Conservation (phyloP, 2,888 invertebrate species). For the Xanthorhoe spadicearia region DNA sequence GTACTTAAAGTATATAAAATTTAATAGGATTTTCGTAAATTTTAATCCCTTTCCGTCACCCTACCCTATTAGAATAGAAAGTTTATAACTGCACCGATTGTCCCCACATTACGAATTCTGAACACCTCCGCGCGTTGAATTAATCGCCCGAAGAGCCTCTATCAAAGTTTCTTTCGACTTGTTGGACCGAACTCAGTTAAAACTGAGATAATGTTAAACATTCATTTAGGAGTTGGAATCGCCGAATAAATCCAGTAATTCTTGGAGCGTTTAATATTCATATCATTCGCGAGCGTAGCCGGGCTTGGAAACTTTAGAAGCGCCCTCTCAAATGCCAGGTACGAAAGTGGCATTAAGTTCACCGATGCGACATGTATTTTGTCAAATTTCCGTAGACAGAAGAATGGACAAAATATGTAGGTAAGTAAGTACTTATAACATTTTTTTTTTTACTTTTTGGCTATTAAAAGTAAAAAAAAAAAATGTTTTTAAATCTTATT, state of each 20-base stretch:
- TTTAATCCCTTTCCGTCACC: conserved; percentile 16
- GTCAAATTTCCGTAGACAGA: not conserved
- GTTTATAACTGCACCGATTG: conserved; percentile 28
- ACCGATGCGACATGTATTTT: not conserved
- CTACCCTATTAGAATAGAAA: conserved; percentile 31
- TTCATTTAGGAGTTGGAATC: conserved; percentile 82
- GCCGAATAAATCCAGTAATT: conserved; percentile 83
- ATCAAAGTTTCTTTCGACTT: conserved; percentile 83
- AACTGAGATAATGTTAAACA: conserved; percentile 85
- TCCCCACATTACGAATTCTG: conserved; percentile 79
- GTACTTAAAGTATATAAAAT: no score
- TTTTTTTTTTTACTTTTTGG: no score
- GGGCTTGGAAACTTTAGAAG: conserved; percentile 20
- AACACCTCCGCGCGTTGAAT: conserved; percentile 78
- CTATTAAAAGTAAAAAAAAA: no score
- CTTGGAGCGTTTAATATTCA: conserved; percentile 84
- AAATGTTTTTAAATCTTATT: no score
- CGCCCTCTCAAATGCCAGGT: conserved; percentile 7
- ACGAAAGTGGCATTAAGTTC: not conserved
- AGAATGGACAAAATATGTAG: not conserved
- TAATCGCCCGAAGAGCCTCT: conserved; percentile 82
- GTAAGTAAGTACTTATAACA: no score
- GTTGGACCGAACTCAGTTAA: conserved; percentile 79
- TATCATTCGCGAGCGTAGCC: conserved; percentile 56
- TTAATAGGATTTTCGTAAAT: conserved; percentile 4